phyloP scores from a whole-genome alignment of 2,113 vertebrate species.

The Syrmaticus mikado region DNA sequence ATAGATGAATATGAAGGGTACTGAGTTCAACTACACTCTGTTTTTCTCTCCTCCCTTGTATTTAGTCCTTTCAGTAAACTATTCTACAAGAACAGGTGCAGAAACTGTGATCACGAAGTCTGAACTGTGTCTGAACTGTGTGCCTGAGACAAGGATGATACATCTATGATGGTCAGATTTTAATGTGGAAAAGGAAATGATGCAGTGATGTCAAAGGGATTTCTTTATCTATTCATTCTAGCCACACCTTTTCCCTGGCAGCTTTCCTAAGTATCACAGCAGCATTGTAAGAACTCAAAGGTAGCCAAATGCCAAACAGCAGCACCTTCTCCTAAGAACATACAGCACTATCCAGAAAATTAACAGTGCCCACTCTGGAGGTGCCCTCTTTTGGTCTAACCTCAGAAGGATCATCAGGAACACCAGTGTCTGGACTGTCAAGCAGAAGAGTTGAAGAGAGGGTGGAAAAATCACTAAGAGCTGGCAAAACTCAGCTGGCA shows the following conservation, averaged over 20 bases:
- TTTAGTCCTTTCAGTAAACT: background rate
- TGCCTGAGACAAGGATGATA: background rate
- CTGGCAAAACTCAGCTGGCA: background rate
- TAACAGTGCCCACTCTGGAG: background rate
- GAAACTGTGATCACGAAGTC: background rate
- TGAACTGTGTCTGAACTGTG: background rate
- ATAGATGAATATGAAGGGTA: background rate
- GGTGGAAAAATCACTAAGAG: background rate
- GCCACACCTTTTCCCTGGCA: background rate
- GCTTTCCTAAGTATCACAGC: background rate
- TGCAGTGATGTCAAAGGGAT: background rate
- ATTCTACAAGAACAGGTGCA: background rate
- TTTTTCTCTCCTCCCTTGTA: background rate
- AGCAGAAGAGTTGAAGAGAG: background rate
- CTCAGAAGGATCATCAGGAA: background rate
- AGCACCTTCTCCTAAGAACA: background rate
- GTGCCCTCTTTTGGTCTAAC: background rate
- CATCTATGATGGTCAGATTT: background rate
- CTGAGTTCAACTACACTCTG: background rate
- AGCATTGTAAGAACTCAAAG: background rate
- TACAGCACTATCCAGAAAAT: background rate
- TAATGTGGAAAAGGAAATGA: background rate
- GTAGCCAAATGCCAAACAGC: background rate
- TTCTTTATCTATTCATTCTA: conserved; percentile 12
- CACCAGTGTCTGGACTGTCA: background rate